Evolutionary conservation across 2,113 vertebrate species (phyloP), one percentile per base, ranked within the genome.

Genomic region (Cheirogaleus medius): DNA sequence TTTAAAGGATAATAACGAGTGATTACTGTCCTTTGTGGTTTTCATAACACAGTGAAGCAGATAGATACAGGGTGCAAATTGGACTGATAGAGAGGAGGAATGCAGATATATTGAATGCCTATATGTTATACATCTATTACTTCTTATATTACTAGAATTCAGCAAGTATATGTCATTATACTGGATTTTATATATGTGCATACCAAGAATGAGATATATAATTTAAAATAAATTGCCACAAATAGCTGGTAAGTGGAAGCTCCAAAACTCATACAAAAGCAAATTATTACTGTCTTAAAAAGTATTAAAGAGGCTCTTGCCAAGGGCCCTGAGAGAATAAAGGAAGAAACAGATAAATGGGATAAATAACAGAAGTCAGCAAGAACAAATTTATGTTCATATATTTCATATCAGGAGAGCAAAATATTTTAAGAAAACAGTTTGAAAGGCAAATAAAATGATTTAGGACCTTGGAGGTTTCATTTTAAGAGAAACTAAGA

Each of bases 391-490:
- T 81, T 89, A n/a, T 54, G 21, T 88, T 96, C 23, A 49, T 39
- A 58, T 47, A 11, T 29, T 92, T 80, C 92, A 54, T 87, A 93
- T 86, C 18, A 71, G 17, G 71, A 85, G 25, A 78, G 2, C 6
- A 89, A 87, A 92, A 82, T 93, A 82, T 66, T 95, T 92, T 78
- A 83, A 71, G 64, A 81, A 97, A 88, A 77, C 68, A 78, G 47
- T 81, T 76, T 88, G 20, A 81, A 90, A 88, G 68, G 9, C 10
- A 81, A 97, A 85, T 47, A 95, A 95, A 94, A 90, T 93, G 25
- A 88, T 58, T 92, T 87, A 81, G 39, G 18, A 42, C 18, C 6
- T 56, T 85, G 34, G 15, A 90, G 25, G 2, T 83, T 92, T 89
- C 52, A 90, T 54, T 87, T 96, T 80, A 92, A 95, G 32, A 60